These are phyloP conservation scores for Mugil cephalus DNA, from an alignment of 2,113 vertebrate genomes.

Conservation along the genomic window DNA sequence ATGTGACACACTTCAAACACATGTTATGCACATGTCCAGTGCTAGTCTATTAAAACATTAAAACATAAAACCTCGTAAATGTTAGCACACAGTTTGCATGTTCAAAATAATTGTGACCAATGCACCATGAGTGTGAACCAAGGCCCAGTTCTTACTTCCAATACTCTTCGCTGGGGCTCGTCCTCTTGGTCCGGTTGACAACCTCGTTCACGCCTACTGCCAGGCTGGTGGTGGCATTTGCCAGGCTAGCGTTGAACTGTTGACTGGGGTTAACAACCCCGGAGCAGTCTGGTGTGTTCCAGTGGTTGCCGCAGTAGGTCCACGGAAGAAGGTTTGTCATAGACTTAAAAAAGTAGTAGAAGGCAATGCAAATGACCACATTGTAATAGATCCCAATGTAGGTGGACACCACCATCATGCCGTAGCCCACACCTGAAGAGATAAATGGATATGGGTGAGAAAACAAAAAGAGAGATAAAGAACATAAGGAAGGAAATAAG, in stretches of 20 bases:
- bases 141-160: constrained; percentile 89
- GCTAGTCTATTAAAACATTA: too few species aligned
- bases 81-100: background rate
- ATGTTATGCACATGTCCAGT: background rate
- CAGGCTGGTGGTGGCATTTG: constrained; percentile 70
- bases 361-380: constrained; percentile 97
- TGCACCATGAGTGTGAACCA: background rate
- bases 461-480: background rate
- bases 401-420: constrained; percentile 99
- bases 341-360: constrained; percentile 99
- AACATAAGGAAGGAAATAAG: too few species aligned
- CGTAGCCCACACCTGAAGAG: constrained; percentile 93
- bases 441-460: background rate
- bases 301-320: constrained; percentile 96
- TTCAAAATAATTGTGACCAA: background rate
- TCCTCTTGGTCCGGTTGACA: constrained; percentile 92
- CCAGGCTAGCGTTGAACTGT: constrained; percentile 81
- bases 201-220: constrained; percentile 82
- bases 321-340: constrained; percentile 97
- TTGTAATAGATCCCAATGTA: constrained; percentile 99
- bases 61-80: too few species aligned
- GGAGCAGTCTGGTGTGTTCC: constrained; percentile 92
- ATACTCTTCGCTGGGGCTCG: constrained; percentile 98
- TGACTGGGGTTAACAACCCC: constrained; percentile 83
- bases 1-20: background rate